Evolutionary conservation across 2,113 vertebrate species (phyloP).

Genomic region (Crotophaga sulcirostris): DNA sequence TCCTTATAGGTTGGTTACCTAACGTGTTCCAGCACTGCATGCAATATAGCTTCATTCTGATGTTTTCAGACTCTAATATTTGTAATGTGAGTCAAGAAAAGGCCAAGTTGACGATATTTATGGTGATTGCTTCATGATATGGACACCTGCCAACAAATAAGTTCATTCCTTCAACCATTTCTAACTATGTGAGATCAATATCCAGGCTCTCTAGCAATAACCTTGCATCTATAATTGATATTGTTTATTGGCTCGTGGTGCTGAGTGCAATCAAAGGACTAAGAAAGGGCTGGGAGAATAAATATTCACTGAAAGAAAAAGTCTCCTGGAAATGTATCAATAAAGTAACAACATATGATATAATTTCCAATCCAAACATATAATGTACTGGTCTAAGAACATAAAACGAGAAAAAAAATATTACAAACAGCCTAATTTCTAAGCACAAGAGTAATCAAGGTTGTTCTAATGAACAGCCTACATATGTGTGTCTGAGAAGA

Average conservation of each 20-base stretch:
- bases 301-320: conserved; percentile 13
- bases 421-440: neutral
- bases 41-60: neutral
- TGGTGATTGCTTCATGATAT: conserved; percentile 54
- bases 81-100: conserved; percentile 32
- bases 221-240: conserved; percentile 65
- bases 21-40: neutral
- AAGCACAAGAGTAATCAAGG: neutral
- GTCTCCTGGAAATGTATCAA: neutral
- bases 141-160: conserved; percentile 61
- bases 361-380: neutral
- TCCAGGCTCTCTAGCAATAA: conserved; percentile 53
- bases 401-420: neutral
- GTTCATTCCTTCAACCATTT: conserved; percentile 53
- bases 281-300: neutral
- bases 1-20: neutral
- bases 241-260: conserved; percentile 37
- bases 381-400: neutral
- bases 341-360: neutral
- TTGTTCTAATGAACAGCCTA: neutral
- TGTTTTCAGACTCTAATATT: neutral
- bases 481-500: neutral
- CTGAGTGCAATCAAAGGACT: conserved; percentile 27
- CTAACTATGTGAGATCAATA: conserved; percentile 53
- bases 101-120: conserved; percentile 32